phyloP scores from a whole-genome alignment of 23 tunicate genomes.

The Corella eumyota region DNA sequence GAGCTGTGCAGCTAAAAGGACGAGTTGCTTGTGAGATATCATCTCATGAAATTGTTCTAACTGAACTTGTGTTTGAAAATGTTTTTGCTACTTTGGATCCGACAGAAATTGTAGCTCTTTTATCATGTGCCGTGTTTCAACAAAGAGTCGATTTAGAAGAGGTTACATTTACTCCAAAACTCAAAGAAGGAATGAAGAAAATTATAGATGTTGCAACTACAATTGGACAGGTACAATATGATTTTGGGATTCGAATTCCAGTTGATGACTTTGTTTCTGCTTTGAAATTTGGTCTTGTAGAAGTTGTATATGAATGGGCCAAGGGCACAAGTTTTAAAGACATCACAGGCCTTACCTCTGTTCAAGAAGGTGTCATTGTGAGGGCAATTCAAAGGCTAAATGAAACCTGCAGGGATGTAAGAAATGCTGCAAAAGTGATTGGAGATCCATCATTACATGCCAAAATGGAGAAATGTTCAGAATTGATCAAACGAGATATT shows the following conservation, averaged over 20 bases:
- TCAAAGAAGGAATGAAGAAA: conserved; percentile 71
- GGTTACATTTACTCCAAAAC: conserved; percentile 37
- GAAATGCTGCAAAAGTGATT: conserved; percentile 95
- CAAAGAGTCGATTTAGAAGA: conserved; percentile 69
- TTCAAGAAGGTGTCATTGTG: conserved; percentile 98
- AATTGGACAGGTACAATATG: conserved; percentile 43
- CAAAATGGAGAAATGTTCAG: conserved; percentile 97
- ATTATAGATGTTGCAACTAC: conserved; percentile 46
- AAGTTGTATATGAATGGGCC: conserved; percentile 98
- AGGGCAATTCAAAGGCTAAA: conserved; percentile 87
- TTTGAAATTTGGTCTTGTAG: conserved; percentile 73
- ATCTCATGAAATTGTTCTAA: conserved; percentile 78
- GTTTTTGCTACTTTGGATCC: conserved; percentile 70
- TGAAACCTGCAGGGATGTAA: conserved; percentile 86
- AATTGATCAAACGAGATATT: conserved; percentile 90
- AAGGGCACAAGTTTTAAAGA: conserved; percentile 89
- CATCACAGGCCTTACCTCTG: conserved; percentile 72
- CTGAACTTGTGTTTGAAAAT: conserved; percentile 92
- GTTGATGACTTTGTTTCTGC: conserved; percentile 69
- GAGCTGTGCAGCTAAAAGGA: conserved; percentile 94
- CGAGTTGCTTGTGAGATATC: conserved; percentile 97
- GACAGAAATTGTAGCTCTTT: conserved; percentile 76
- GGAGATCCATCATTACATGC: conserved; percentile 72
- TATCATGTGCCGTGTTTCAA: conserved; percentile 87
- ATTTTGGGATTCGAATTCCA: conserved; percentile 60